Evolutionary conservation across 2,888 invertebrate species (phyloP).

Genomic region (Erynnis tages): DNA sequence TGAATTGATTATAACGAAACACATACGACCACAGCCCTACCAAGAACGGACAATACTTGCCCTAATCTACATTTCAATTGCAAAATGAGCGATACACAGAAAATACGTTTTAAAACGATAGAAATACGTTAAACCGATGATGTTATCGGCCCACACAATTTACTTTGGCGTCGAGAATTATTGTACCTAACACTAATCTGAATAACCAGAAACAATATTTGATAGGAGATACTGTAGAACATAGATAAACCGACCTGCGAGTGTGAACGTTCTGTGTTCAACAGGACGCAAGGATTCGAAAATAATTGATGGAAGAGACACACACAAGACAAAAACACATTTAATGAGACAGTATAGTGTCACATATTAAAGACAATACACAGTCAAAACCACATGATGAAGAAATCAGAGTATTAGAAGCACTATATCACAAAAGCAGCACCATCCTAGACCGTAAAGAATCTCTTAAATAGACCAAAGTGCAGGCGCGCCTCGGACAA

Average conservation of each 20-base stretch:
- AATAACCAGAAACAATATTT: no score
- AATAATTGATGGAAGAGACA: no score
- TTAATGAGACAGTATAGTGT: no score
- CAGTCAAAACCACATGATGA: background rate
- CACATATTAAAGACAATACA: no score
- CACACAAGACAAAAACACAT: no score
- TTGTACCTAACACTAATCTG: no score
- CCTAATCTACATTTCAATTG: slow-evolving; percentile 37
- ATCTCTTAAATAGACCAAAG: slow-evolving; percentile 60
- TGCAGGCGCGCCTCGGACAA: slow-evolving; percentile 72
- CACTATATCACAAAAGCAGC: no score
- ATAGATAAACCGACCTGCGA: no score
- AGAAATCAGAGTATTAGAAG: no score
- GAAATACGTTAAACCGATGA: slow-evolving; percentile 18
- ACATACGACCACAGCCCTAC: background rate
- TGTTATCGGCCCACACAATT: slow-evolving; percentile 14
- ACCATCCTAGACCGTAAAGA: slow-evolving; percentile 7
- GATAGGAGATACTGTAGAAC: no score
- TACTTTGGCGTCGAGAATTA: background rate
- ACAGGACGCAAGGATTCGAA: no score
- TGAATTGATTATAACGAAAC: background rate
- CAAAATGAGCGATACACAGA: slow-evolving; percentile 30
- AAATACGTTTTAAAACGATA: slow-evolving; percentile 25
- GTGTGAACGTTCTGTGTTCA: no score
- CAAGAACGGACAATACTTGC: slow-evolving; percentile 10